Evolutionary conservation across 2,113 vertebrate genomes (phyloP), one percentile per base, ranked within the genome.

Genomic region (Perognathus longimembris): DNA sequence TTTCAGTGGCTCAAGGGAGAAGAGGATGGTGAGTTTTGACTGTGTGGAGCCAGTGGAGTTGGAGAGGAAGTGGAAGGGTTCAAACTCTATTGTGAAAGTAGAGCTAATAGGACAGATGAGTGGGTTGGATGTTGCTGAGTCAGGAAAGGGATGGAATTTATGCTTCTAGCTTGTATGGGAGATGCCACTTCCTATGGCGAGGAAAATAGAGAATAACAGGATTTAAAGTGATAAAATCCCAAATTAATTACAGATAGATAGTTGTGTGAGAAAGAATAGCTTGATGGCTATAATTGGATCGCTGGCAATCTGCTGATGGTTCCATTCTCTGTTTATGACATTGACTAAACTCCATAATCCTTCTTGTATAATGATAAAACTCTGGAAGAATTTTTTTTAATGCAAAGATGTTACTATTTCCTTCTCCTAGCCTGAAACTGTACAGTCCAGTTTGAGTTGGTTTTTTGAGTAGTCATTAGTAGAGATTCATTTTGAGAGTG

Each of bases 11-110:
- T 24, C 30, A 73, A 9, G 24, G 76, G 50, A 79, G 21, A 54
- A 76, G 61, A 34, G 30, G 11, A 6, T 36, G 61, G 66, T 54
- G n/a, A 1, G 10, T 66, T 30, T 74, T 75, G 17, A 5, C 42
- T 32, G 34, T 28, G 11, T 4, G 0, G 34, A 40, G 45, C 32
- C 32, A 66, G 12, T 24, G 21, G 40, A 45, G 0, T 57, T 78
- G n/a, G 40, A 81, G 24, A 95, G 59, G 14, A 76, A 74, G 15
- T 40, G 15, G 54, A 61, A 12, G 75, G 74, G 59, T 22, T 88
- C 66, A 77, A 64, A 71, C 34, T 40, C 34, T 61, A 61, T 54
- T 94, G 75, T 91, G 28, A 89, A 92, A 70, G 85, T 7, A 83
- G 12, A 70, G 34, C 30, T 75, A 63, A 70, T 11, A 66, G 63